Percentiles rank a stretch among this genome's conserved stretches.
These are phyloP conservation scores for Coranthus polyacanthus DNA, from an alignment of 2,797 vertebrate genomes.

Conservation along the genomic window DNA sequence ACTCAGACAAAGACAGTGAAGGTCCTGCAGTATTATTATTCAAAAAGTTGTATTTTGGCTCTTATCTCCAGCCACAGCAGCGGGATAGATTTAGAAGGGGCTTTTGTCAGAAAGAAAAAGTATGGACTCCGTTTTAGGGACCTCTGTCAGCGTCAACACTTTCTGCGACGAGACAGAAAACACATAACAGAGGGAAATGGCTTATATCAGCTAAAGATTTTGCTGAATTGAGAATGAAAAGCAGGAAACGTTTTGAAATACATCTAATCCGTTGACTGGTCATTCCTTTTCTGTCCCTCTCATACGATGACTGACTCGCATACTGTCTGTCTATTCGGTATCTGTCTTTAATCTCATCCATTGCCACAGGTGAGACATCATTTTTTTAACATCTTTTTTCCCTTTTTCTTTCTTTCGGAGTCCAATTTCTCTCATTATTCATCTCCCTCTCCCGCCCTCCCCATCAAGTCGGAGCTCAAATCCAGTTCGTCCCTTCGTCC, in stretches of 20 bases:
- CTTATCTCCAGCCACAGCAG: slow-evolving; percentile 72
- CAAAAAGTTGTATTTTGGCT: slow-evolving; percentile 51
- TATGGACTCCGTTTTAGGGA: slow-evolving; percentile 58
- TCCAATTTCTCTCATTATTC: slow-evolving; percentile 27
- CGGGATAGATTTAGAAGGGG: slow-evolving; percentile 37
- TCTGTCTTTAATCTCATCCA: slow-evolving; percentile 17
- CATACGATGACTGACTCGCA: slow-evolving; percentile 13
- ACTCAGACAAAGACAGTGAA: slow-evolving; percentile 6
- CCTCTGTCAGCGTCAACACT: slow-evolving; percentile 53
- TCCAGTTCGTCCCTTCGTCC: slow-evolving; percentile 34
- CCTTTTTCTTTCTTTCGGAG: slow-evolving; percentile 10
- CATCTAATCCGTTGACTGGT: slow-evolving; percentile 39
- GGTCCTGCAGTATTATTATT: slow-evolving; percentile 55
- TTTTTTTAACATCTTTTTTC: slow-evolving; percentile 30
- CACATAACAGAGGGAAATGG: slow-evolving; percentile 46
- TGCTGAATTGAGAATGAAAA: slow-evolving; percentile 51
- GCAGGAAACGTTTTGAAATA: slow-evolving; percentile 52
- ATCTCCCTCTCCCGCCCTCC: slow-evolving; percentile 1
- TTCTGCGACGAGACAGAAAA: slow-evolving; percentile 54
- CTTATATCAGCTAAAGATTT: slow-evolving; percentile 60
- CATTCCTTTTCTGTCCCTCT: slow-evolving; percentile 22
- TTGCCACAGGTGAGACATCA: slow-evolving; percentile 31
- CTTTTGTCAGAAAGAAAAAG: slow-evolving; percentile 39
- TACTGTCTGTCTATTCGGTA: slow-evolving; percentile 10
- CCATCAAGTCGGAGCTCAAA: slow-evolving; percentile 13